These are phyloP conservation scores for Zaprionus inermis DNA, from an alignment of 1,140 invertebrate genomes.

Conservation along the genomic window DNA sequence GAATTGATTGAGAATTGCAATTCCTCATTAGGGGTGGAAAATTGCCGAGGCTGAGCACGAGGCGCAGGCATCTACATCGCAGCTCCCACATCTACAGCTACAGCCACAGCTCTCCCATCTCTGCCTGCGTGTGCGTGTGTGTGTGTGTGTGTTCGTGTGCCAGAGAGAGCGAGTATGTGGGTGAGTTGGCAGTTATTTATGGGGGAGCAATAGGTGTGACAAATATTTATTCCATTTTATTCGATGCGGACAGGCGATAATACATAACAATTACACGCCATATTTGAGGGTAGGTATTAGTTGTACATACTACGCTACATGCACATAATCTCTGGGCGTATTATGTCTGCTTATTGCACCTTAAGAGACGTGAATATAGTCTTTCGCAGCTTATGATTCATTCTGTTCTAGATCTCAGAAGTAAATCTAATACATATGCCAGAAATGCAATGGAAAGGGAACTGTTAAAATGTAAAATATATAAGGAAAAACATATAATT, in stretches of 20 bases:
- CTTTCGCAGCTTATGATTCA: neutral
- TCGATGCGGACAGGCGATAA: constrained; percentile 53
- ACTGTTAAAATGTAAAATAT: too few relatives aligned
- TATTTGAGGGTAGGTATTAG: constrained; percentile 27
- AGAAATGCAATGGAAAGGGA: neutral
- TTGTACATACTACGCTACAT: constrained; percentile 11
- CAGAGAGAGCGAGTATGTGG: constrained; percentile 5
- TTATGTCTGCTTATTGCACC: neutral
- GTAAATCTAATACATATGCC: neutral
- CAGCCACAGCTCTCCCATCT: neutral
- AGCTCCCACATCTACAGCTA: constrained; percentile 17
- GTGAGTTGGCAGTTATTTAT: constrained; percentile 5
- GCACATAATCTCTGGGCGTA: constrained; percentile 13
- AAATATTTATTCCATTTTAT: constrained; percentile 58
- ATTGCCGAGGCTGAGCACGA: constrained; percentile 40
- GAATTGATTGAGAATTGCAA: constrained; percentile 70
- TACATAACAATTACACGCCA: constrained; percentile 58
- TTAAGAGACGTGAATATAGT: neutral
- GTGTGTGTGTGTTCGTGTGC: constrained; percentile 1
- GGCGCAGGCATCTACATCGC: constrained; percentile 49
- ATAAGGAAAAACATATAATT: neutral
- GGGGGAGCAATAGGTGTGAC: constrained; percentile 67
- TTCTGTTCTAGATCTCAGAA: neutral
- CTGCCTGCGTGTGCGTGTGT: constrained; percentile 5
- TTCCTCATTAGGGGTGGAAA: constrained; percentile 77